These are phyloP conservation scores for Vimba vimba DNA, from an alignment of 2,113 vertebrate species.

Conservation along the genomic window DNA sequence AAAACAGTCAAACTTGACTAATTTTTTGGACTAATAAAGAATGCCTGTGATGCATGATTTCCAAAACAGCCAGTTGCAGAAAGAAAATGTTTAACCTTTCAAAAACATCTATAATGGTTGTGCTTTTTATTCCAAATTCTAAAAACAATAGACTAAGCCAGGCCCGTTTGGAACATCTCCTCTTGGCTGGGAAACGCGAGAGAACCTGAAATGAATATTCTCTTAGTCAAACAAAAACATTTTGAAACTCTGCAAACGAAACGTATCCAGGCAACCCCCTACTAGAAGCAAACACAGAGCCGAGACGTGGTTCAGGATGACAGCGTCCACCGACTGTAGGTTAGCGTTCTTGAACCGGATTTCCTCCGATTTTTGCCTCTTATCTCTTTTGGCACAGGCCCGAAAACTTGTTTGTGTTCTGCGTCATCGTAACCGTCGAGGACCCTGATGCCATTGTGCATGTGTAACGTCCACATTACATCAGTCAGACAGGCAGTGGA, in stretches of 20 bases:
- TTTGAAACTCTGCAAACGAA: slow-evolving; percentile 57
- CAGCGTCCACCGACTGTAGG: slow-evolving; percentile 62
- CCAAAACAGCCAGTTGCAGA: neutral
- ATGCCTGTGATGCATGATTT: neutral
- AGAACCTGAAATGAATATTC: slow-evolving; percentile 54
- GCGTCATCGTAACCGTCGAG: neutral
- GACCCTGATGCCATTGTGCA: neutral
- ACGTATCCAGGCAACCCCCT: slow-evolving; percentile 64
- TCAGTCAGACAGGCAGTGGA: slow-evolving; percentile 26
- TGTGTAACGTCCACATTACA: slow-evolving; percentile 10
- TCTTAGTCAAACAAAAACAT: slow-evolving; percentile 58
- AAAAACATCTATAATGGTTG: neutral
- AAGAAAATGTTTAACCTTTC: slow-evolving; percentile 14
- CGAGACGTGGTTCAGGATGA: slow-evolving; percentile 12
- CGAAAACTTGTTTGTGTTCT: neutral
- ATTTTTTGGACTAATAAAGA: neutral
- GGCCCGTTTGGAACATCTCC: slow-evolving; percentile 46
- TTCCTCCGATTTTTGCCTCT: slow-evolving; percentile 60
- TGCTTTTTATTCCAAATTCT: slow-evolving; percentile 7
- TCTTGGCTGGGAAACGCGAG: slow-evolving; percentile 39
- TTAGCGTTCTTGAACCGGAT: slow-evolving; percentile 46
- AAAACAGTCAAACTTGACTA: neutral
- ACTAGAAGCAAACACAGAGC: slow-evolving; percentile 59
- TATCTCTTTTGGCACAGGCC: slow-evolving; percentile 65
- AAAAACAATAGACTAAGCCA: slow-evolving; percentile 41